Evolutionary conservation across 2,113 vertebrate species (phyloP), one percentile per base, ranked within the genome.

Genomic region (Parotia lawesii): DNA sequence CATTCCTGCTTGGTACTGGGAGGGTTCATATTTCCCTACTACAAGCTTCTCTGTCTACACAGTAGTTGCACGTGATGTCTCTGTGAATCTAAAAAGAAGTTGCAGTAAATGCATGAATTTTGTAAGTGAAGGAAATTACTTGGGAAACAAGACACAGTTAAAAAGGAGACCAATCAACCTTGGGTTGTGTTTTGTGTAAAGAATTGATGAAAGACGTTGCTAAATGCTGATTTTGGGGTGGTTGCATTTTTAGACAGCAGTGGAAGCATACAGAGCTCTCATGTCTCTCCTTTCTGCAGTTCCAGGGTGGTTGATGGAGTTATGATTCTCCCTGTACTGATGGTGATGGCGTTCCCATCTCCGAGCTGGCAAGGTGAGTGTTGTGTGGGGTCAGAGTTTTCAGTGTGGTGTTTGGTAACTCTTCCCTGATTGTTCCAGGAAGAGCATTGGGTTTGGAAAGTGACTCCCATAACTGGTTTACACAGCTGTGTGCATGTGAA

Each of bases 331-430:
- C 97, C 98, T 38, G 94, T 98, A 73, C 96, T 99, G 78, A 80
- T 98, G 72, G 50, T 98, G 97, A 96, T 98, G 95, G 97, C 97
- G 67, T 94, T 98, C 76, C 98, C 98, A 71, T 98, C 97, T 92
- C 97, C 95, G 2, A 98, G 98, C 70, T 86, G 98, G 96, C 98
- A 99, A 98, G 99, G 99, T 99, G 98, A 98, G 98, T 95, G 71
- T 6, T 7, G 35, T 3, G 38, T 1, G 20, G 8, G 69, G 5
- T 3, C 54, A 5, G 24, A 11, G 8, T 20, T 15, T 8, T 45
- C 42, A 27, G 38, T 6, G 17, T 15, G 15, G 8, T 20, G 18
- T 23, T 47, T 28, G 38, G 1, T 25, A 7, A 10, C 62, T 48
- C 23, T 18, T 23, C 64, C 7, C 0, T 17, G 27, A 3, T 15